Conservation (phyloP, 2,113 vertebrate genomes). For the Neolamprologus caudopunctatus region DNA sequence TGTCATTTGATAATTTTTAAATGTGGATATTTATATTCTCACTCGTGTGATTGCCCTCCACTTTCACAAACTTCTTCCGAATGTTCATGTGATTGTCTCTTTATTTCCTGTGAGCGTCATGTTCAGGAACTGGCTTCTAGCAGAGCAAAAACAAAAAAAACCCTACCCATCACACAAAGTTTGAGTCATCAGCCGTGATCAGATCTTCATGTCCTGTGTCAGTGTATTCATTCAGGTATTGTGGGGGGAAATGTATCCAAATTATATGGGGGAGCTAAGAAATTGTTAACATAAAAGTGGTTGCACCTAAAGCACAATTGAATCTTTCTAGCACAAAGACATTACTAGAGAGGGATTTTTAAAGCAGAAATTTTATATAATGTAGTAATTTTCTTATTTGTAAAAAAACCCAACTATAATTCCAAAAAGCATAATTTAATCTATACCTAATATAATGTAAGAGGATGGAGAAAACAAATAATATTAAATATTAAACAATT, state of each 20-base stretch:
- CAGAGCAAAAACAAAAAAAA: background rate
- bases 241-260: background rate
- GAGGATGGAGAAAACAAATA: background rate
- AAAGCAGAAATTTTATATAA: background rate
- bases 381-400: background rate
- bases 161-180: background rate
- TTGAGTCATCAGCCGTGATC: background rate
- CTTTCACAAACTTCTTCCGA: background rate
- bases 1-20: slow-evolving; percentile 19
- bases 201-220: background rate
- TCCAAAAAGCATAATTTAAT: background rate
- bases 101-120: slow-evolving; percentile 1
- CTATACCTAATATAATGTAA: background rate
- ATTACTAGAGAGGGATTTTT: background rate
- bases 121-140: background rate
- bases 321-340: background rate
- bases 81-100: background rate
- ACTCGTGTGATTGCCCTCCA: background rate
- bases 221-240: background rate
- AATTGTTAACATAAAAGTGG: background rate
- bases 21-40: slow-evolving; percentile 25
- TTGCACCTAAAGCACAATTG: background rate
- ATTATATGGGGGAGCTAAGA: background rate
- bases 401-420: background rate
- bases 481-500: background rate